Base-by-base conservation (phyloP, 2,113 vertebrate species). In the Rhynchomys soricoides region DNA sequence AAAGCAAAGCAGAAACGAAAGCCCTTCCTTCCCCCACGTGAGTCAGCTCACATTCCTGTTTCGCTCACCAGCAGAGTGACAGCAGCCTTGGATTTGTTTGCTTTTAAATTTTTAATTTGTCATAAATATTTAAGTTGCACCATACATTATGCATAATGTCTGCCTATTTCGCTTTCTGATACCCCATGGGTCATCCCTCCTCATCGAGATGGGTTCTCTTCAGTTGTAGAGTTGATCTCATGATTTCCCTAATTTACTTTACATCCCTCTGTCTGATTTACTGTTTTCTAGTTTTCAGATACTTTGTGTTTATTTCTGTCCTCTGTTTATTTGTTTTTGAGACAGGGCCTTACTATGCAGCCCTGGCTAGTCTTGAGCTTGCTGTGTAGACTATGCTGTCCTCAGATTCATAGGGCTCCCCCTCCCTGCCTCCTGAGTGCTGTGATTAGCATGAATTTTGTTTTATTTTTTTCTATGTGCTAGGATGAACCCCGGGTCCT, bases 91-190 rank as follows among this genome's bases (percentile, higher is more conserved):
- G 79, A 37, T 83, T 59, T 85, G 37, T 92, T 93, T 95, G 75
- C 50, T 91, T 91, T 79, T 91, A 48, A n/a, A 85, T 88, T 57
- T 88, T 94, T 94, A 81, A 94, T 68, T 88, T 52, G 59, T 86
- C 66, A 73, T 77, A 50, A 71, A 73, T 78, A 37, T 95, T 96
- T 86, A 11, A 94, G 52, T 78, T 22, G 22, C 12, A 0, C 90
- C 26, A 37, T 86, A 6, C 43, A 40, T 89, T 73, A 86, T 94
- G 82, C 90, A 91, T 62, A 26, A 22, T 37, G 40, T 82, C 89
- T 43, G n/a, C 55, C 66, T 17, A 4, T 21, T 73, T 48, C 21
- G 17, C 48, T 92, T 4, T 24, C 13, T 52, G n/a, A 34, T 37
- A 50, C 7, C 62, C 37, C 19, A 0, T 34, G 62, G 74, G 22